These are phyloP conservation scores for Chionomys nivalis DNA, from an alignment of 2,113 vertebrate genomes.

Conservation along the genomic window DNA sequence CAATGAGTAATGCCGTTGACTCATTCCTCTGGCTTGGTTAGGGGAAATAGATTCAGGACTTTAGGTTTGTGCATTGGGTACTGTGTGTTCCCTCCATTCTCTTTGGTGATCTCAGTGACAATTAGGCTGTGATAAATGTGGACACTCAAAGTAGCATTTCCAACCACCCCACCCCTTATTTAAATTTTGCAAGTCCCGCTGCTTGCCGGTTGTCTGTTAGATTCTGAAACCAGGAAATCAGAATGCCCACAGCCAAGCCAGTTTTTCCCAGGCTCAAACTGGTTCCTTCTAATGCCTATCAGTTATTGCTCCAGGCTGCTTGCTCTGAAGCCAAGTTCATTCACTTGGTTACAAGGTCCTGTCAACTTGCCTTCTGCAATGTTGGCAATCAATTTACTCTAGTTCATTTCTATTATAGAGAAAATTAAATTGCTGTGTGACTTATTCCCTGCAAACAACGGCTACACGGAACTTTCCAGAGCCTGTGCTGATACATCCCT, in stretches of 20 bases:
- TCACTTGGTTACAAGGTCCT: background rate
- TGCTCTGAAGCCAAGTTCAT: background rate
- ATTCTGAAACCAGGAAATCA: constrained; percentile 20
- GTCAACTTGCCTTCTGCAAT: background rate
- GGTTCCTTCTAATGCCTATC: background rate
- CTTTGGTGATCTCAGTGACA: background rate
- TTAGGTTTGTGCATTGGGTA: background rate
- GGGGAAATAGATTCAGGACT: background rate
- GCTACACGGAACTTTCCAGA: background rate
- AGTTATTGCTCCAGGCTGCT: background rate
- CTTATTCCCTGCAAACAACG: constrained; percentile 23
- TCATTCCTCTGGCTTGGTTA: background rate
- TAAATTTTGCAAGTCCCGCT: background rate
- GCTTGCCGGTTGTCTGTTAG: background rate
- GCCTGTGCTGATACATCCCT: background rate
- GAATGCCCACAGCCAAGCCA: background rate
- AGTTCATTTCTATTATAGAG: background rate
- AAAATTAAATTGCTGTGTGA: background rate
- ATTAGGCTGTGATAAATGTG: background rate
- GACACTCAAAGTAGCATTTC: background rate
- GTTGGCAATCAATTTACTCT: background rate
- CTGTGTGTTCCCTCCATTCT: background rate
- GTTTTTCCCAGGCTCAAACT: constrained; percentile 21
- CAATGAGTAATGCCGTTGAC: background rate
- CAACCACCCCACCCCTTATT: background rate